phyloP scores from a whole-genome alignment of 2,888 invertebrate species.

The Idaea aversata region DNA sequence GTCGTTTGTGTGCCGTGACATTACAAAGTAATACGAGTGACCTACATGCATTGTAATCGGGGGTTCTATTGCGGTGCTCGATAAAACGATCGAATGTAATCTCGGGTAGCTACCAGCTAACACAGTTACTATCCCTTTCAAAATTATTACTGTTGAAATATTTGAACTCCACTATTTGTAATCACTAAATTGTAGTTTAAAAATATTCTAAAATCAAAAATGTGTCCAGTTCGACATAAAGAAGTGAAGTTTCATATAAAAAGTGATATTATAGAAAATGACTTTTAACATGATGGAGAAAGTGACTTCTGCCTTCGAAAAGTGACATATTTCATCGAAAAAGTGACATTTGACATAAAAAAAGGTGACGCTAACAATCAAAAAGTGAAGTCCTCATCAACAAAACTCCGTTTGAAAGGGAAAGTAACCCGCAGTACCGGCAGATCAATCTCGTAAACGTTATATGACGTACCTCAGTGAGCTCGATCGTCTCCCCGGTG shows the following conservation, averaged over 20 bases:
- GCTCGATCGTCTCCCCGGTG: slow-evolving; percentile 93
- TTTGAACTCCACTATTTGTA: neutral
- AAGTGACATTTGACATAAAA: neutral
- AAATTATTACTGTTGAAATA: neutral
- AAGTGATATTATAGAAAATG: neutral
- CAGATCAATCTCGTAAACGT: neutral
- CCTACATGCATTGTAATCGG: slow-evolving; percentile 47
- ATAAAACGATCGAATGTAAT: slow-evolving; percentile 8
- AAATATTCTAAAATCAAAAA: too few relatives aligned
- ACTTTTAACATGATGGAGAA: neutral
- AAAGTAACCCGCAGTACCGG: neutral
- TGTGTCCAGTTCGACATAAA: too few relatives aligned
- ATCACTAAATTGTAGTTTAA: too few relatives aligned
- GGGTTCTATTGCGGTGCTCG: slow-evolving; percentile 32
- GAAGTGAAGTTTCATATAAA: too few relatives aligned
- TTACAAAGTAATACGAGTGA: slow-evolving; percentile 31
- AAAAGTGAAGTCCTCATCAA: neutral
- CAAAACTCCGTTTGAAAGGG: neutral
- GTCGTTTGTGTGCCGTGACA: slow-evolving; percentile 27
- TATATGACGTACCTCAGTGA: slow-evolving; percentile 85
- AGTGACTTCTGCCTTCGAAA: too few relatives aligned
- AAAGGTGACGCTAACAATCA: neutral
- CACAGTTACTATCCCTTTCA: neutral
- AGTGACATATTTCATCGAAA: neutral
- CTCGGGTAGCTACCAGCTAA: neutral